Conservation (phyloP, 2,113 vertebrate genomes). For the Pedetes capensis region DNA sequence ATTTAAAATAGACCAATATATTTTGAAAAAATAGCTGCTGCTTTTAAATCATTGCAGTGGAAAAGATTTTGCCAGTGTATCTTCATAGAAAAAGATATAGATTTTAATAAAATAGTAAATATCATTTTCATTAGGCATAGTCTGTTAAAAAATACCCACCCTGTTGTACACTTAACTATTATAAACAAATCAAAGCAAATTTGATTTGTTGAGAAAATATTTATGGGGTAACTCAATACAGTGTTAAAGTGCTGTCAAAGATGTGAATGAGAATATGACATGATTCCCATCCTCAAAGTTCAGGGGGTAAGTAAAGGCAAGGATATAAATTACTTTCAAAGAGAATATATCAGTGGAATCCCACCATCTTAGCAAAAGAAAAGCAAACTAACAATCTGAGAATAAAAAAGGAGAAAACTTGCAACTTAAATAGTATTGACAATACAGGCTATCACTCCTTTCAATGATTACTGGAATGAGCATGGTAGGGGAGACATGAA, state of each 20-base stretch:
- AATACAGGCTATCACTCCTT: not conserved
- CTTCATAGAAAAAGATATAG: not conserved
- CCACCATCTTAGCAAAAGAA: not conserved
- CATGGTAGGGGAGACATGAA: not conserved
- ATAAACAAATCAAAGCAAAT: not conserved
- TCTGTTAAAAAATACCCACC: not conserved
- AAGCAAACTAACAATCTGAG: not conserved
- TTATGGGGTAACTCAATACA: not conserved
- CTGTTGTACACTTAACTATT: not conserved
- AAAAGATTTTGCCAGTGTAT: not conserved
- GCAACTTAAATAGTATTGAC: not conserved
- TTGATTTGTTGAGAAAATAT: constrained; percentile 1
- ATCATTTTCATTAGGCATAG: not conserved
- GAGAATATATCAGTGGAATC: not conserved
- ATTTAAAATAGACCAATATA: not conserved
- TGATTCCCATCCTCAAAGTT: not conserved
- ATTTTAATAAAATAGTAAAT: constrained; percentile 45
- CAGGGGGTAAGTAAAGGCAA: not conserved
- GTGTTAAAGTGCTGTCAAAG: not conserved
- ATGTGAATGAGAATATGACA: not conserved
- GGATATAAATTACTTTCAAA: not conserved
- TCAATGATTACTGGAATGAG: not conserved
- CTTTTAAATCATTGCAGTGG: not conserved
- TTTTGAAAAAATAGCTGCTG: not conserved
- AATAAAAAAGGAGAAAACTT: not conserved